Base-by-base conservation (phyloP, 2,797 vertebrate species). In the Gambusia yucatana region DNA sequence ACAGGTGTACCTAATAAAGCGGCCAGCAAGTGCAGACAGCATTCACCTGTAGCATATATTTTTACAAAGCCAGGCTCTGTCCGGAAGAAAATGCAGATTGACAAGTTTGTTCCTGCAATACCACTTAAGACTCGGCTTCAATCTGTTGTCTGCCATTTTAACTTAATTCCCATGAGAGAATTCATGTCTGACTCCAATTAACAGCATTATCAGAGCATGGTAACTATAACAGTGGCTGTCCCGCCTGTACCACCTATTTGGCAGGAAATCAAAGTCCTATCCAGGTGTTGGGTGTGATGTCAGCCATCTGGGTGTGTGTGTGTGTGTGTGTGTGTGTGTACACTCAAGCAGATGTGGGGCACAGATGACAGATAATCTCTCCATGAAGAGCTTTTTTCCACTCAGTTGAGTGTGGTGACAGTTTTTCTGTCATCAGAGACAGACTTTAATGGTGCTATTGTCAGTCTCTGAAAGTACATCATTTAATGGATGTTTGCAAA, bases 261-360 rank as follows among this genome's bases (percentile, higher is more conserved):
- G 94, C 92, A 89, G 84, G 79, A 91, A 94, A 93, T 94, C 92
- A 93, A 94, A 93, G 92, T 87, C 88, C 59, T n/a, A 84, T 93
- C 91, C 92, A 95, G 93, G 94, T 94, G 92, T 92, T 86, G 75
- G 25, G 78, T 73, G 81, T 92, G 91, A 93, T 92, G 93, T 94
- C 93, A 93, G 89, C 90, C 92, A 93, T 92, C 92, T 93, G 92
- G 77, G 87, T 91, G 89, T 4, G 50, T 52, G 79, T 93, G 91
- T 78, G 88, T 90, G 88, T 92, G 91, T 81, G 88, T 91, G 89
- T 22, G 48, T 91, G 88, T 11, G 52, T n/a, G 78, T 85, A 85
- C 76, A 86, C 84, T 86, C 89, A 93, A 88, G 92, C 92, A 95
- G 93, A 92, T 94, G 92, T 94, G 89, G 83, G 79, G 80, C 84